These are phyloP conservation scores for Polyommatus iphigenia DNA, from an alignment of 2,888 invertebrate genomes.

Conservation along the genomic window DNA sequence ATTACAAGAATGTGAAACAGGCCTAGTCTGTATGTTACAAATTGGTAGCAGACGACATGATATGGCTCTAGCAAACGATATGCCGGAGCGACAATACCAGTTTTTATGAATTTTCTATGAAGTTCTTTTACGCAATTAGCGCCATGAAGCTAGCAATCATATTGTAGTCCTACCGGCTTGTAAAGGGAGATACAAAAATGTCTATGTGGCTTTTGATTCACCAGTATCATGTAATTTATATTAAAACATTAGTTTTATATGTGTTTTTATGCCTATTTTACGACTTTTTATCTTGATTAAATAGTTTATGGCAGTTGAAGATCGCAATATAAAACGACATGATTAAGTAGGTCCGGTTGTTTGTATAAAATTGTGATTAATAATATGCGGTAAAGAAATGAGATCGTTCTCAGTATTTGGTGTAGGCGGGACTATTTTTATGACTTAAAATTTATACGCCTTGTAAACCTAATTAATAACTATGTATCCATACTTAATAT, in stretches of 20 bases:
- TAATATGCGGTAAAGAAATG: neutral
- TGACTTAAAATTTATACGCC: neutral
- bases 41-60: no score
- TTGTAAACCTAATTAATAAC: neutral
- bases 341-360: constrained; percentile 8
- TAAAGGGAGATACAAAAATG: neutral
- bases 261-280: neutral
- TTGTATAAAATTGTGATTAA: constrained; percentile 22
- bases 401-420: neutral
- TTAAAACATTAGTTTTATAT: neutral
- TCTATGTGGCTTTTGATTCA: neutral
- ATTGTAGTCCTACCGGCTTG: no score
- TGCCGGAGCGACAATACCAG: no score
- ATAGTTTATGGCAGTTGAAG: neutral
- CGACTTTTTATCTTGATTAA: neutral
- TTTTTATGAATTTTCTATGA: no score
- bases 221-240: neutral
- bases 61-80: no score
- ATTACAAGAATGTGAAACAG: no score
- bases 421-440: constrained; percentile 1
- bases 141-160: no score
- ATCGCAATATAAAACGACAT: neutral
- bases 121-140: no score
- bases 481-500: neutral
- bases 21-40: no score